These are phyloP conservation scores for Urocyon cinereoargenteus DNA, from an alignment of 2,797 vertebrate genomes.

Conservation along the genomic window DNA sequence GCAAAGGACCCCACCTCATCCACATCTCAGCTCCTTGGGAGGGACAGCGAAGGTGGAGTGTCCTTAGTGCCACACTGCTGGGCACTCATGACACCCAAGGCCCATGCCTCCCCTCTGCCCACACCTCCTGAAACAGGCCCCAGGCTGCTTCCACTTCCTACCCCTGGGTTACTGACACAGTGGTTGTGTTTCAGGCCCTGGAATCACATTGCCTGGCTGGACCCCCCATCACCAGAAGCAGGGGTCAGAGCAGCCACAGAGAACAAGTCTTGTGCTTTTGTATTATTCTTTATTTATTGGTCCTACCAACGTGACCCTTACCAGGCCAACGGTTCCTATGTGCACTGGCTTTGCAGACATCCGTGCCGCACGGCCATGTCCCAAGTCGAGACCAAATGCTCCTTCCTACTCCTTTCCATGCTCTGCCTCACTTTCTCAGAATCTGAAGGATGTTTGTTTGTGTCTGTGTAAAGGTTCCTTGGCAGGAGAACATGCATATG, in stretches of 20 bases:
- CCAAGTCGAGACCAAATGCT: constrained; percentile 67
- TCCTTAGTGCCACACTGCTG: not conserved
- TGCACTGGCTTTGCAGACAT: constrained; percentile 87
- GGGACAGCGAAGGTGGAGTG: not conserved
- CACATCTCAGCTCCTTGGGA: not conserved
- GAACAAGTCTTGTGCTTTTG: constrained; percentile 80
- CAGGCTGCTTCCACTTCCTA: not conserved
- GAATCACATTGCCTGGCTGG: not conserved
- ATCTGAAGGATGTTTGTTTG: constrained; percentile 85
- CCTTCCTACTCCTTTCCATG: constrained; percentile 72
- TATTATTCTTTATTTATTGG: constrained; percentile 95
- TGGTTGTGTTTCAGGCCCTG: not conserved
- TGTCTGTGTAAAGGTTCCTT: constrained; percentile 96
- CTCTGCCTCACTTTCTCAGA: constrained; percentile 80
- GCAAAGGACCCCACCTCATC: not conserved
- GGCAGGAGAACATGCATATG: constrained; percentile 97
- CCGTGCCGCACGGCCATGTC: constrained; percentile 86
- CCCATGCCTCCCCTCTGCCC: not conserved
- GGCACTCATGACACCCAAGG: no score
- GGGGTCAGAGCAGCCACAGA: constrained; percentile 53
- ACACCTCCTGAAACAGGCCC: not conserved
- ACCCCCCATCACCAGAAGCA: not conserved
- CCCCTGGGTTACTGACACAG: not conserved
- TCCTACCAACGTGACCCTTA: constrained; percentile 95
- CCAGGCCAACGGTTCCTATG: constrained; percentile 90